Evolutionary conservation across 2,113 vertebrate genomes (phyloP).

Genomic region (Maccullochella peelii): DNA sequence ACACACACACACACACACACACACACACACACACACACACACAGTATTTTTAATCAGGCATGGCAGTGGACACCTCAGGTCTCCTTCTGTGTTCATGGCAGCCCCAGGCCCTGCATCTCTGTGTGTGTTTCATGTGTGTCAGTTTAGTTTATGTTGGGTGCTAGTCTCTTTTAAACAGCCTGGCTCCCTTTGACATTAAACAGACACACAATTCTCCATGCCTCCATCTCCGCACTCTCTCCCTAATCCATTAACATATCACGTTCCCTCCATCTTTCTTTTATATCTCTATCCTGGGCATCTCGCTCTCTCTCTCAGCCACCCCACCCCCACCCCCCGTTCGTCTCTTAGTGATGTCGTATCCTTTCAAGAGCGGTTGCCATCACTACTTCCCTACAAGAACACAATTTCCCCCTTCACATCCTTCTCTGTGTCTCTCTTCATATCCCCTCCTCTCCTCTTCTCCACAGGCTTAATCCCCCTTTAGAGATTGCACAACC

Average conservation of each 20-base stretch:
- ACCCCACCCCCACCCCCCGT: slow-evolving; percentile 26
- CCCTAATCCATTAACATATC: slow-evolving; percentile 67
- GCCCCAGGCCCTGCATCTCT: slow-evolving; percentile 41
- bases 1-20: too few relatives aligned
- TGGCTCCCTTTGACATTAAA: slow-evolving; percentile 54
- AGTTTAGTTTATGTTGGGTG: slow-evolving; percentile 63
- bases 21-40: neutral
- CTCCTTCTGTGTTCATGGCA: slow-evolving; percentile 42
- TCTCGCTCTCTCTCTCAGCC: slow-evolving; percentile 28
- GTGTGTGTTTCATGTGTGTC: slow-evolving; percentile 45
- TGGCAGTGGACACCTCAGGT: slow-evolving; percentile 72
- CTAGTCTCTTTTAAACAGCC: slow-evolving; percentile 58
- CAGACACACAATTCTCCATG: slow-evolving; percentile 51
- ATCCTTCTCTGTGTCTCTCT: slow-evolving; percentile 67
- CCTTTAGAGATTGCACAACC: slow-evolving; percentile 75
- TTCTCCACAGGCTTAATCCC: slow-evolving; percentile 74
- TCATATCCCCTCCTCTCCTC: slow-evolving; percentile 57
- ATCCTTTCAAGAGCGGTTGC: slow-evolving; percentile 76
- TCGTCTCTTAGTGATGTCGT: slow-evolving; percentile 63
- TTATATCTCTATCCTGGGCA: slow-evolving; percentile 51
- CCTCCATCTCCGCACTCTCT: neutral
- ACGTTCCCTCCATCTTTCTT: slow-evolving; percentile 58
- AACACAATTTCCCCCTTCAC: slow-evolving; percentile 78
- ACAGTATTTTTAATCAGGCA: slow-evolving; percentile 72
- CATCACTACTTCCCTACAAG: slow-evolving; percentile 74